Evolutionary conservation across 2,888 invertebrate species (phyloP).

Genomic region (Calameuta idolon): DNA sequence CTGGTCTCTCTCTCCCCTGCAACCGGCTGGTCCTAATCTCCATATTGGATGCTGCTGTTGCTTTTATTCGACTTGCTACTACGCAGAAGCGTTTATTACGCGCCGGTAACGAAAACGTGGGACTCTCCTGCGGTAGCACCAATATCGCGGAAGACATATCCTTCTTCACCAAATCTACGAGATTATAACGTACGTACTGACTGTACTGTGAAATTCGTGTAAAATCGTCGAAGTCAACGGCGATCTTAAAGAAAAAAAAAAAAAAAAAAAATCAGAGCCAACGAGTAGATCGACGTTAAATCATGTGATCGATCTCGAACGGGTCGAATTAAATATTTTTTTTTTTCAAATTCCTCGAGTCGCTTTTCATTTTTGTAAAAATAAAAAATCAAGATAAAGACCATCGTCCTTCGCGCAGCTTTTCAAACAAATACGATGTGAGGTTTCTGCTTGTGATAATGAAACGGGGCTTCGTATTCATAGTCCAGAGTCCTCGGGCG

Average conservation of each 20-base stretch:
- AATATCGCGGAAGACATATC: slow-evolving; percentile 60
- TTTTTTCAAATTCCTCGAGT: not conserved
- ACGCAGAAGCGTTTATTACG: slow-evolving; percentile 38
- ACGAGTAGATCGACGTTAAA: not conserved
- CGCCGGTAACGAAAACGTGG: slow-evolving; percentile 32
- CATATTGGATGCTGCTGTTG: slow-evolving; percentile 21
- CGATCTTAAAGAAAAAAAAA: not conserved
- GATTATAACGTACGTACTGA: not conserved
- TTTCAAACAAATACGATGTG: slow-evolving; percentile 63
- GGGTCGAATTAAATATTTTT: not conserved
- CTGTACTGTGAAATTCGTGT: not conserved
- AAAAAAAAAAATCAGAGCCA: not conserved
- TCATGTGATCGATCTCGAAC: not conserved
- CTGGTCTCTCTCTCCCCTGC: not conserved
- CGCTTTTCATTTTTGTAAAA: not conserved
- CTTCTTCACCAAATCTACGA: slow-evolving; percentile 30
- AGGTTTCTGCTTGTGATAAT: slow-evolving; percentile 49
- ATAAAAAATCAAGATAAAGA: not conserved
- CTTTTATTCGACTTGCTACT: slow-evolving; percentile 56
- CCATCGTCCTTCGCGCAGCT: not conserved
- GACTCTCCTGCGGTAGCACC: slow-evolving; percentile 36
- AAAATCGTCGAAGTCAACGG: not conserved
- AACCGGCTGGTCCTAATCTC: not conserved
- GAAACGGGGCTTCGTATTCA: slow-evolving; percentile 45
- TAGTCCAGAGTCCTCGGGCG: slow-evolving; percentile 41